Evolutionary conservation across 1,140 invertebrate genomes (phyloP).

Genomic region (Sarcophaga bullata): DNA sequence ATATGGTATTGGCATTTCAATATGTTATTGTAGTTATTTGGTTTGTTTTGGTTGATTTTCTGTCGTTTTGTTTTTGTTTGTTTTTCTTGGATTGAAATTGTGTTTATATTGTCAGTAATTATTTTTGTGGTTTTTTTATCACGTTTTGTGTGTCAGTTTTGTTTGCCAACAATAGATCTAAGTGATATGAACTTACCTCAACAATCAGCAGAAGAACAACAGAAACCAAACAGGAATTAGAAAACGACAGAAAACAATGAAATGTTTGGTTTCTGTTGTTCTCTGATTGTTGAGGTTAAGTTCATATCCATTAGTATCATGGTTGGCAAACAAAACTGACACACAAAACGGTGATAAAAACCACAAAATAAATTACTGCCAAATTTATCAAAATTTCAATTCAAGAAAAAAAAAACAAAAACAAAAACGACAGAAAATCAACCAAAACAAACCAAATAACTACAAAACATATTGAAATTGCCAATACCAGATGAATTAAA

Average conservation of each 20-base stretch:
- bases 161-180: background rate
- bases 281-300: slow-evolving; percentile 3
- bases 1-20: background rate
- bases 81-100: background rate
- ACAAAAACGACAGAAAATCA: too few relatives aligned
- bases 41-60: too few relatives aligned
- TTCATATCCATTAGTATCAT: background rate
- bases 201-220: background rate
- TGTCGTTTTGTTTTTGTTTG: too few relatives aligned
- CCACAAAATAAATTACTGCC: slow-evolving; percentile 15
- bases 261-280: background rate
- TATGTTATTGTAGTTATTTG: slow-evolving; percentile 13
- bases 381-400: background rate
- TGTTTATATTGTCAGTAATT: background rate
- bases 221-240: background rate
- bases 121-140: slow-evolving; percentile 17
- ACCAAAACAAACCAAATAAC: too few relatives aligned
- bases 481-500: background rate
- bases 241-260: too few relatives aligned
- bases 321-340: background rate
- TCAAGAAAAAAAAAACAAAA: background rate
- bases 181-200: slow-evolving; percentile 14
- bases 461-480: slow-evolving; percentile 12
- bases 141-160: background rate
- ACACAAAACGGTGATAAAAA: background rate